Base-by-base conservation (phyloP, 2,888 invertebrate genomes). In the Drosophila tanythrix region DNA sequence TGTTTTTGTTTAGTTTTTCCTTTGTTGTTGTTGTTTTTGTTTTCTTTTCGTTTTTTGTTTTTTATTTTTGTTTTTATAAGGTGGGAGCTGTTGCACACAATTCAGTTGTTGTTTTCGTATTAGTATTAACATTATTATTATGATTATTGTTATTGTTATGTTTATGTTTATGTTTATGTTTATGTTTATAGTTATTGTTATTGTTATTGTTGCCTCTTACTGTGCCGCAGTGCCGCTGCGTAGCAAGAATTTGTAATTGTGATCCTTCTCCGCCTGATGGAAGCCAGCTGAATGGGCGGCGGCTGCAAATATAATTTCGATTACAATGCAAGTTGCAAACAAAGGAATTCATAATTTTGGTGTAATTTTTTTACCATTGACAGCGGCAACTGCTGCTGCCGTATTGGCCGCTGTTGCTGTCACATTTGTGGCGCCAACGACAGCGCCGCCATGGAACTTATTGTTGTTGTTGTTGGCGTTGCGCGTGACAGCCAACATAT, bases 21-120 rank as follows among this genome's bases (percentile, higher is more conserved):
- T 75, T 56, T 78, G 61, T 70, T 33, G 35, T 76, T 48, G 61
- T 67, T 25, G 73, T 67, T 51, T 48, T 61, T 31, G 43, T 27
- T 73, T 58, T 74, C 66, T n/a, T 35, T 8, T 7, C 29, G 21
- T 10, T 62, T 7, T 29, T 82, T 63, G 60, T 80, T 53, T 60
- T 74, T 67, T 56, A 52, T 51, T 56, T 53, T 57, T 36, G 43
- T 50, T 29, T 61, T 68, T 13, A n/a, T 50, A 83, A 85, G 85
- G 85, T 85, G 85, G 85, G 85, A 85, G 87, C 87, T 73, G 89
- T 85, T 85, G 84, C 85, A 81, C 84, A 86, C 89, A 88, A 76
- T 83, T 88, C 89, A 88, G 87, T 87, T 84, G 60, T 52, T 60
- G 40, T 75, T 58, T 59, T 66, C 15, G n/a, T 53, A 35, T 46